phyloP scores from a whole-genome alignment of 2,797 vertebrate genomes.

The Cyclopterus lumpus region DNA sequence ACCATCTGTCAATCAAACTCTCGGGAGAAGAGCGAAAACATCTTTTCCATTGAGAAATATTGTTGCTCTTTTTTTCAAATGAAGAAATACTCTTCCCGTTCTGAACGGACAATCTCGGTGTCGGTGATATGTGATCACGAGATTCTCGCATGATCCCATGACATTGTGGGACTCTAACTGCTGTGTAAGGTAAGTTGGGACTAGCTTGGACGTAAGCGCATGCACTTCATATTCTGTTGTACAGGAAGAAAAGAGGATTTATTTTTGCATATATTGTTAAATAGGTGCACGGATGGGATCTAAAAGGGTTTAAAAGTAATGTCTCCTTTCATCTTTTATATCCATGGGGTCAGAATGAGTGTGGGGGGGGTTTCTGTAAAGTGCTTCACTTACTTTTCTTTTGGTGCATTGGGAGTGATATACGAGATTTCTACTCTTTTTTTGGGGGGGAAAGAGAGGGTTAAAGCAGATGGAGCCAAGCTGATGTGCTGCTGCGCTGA shows the following conservation, averaged over 20 bases:
- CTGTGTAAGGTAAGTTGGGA: neutral
- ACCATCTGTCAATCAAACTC: neutral
- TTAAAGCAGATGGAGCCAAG: constrained; percentile 13
- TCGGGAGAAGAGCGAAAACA: neutral
- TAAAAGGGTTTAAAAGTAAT: neutral
- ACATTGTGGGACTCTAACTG: neutral
- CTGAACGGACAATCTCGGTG: neutral
- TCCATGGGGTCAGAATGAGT: constrained; percentile 25
- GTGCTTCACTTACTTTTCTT: constrained; percentile 53
- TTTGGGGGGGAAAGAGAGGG: constrained; percentile 5
- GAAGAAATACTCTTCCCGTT: neutral
- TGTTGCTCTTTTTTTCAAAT: no score
- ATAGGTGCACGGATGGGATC: neutral
- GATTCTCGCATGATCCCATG: neutral
- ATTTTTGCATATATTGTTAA: neutral
- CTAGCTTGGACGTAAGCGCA: neutral
- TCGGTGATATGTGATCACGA: no score
- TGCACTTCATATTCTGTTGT: neutral
- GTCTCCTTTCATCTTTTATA: neutral
- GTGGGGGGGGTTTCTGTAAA: constrained; percentile 46
- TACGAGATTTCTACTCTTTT: constrained; percentile 36
- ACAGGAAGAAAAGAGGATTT: neutral
- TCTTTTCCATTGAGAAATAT: neutral
- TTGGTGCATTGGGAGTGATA: constrained; percentile 44
- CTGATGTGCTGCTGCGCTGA: constrained; percentile 11